phyloP scores from a whole-genome alignment of 2,113 vertebrate species.

The western clawed frog (Xenopus tropicalis) region UCB_Xtro_10.0 CM004446.2:91346001-91346500 shows the following conservation, averaged over 20 bases:
- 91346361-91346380: conserved; percentile 99
- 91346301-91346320: conserved; percentile 72
- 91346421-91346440: conserved; percentile 99
- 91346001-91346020: too few relatives aligned
- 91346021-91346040: too few relatives aligned
- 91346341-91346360: conserved; percentile 99
- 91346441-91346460: conserved; percentile 86
- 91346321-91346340: conserved; percentile 88
- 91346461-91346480: conserved; percentile 98
- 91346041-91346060: too few relatives aligned
- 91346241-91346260: not conserved
- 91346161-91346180: too few relatives aligned
- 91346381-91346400: conserved; percentile 97
- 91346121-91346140: too few relatives aligned
- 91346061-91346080: too few relatives aligned
- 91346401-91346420: conserved; percentile 99
- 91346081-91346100: too few relatives aligned
- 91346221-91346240: not conserved
- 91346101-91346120: too few relatives aligned
- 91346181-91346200: not conserved
- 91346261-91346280: conserved; percentile 43
- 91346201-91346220: not conserved
- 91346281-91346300: conserved; percentile 64
- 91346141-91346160: too few relatives aligned
- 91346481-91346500: conserved; percentile 92